phyloP scores from a whole-genome alignment of 2,888 invertebrate species.

The Coecobrya sp. region DNA sequence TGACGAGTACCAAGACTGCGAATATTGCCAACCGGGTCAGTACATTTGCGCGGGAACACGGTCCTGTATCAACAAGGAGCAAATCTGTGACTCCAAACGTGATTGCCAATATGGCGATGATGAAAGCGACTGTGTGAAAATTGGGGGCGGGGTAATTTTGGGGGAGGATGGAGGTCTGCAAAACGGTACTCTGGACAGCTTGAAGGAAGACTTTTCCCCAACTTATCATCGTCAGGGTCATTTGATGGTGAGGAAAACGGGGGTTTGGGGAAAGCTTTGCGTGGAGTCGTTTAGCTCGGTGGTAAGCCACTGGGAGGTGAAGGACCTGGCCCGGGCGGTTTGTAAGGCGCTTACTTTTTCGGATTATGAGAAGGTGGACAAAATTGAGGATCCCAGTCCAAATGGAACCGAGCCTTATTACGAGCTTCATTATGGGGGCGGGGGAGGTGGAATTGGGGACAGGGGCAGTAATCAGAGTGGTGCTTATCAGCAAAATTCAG shows the following conservation, averaged over 20 bases:
- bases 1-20: slow-evolving; percentile 93
- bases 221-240: slow-evolving; percentile 89
- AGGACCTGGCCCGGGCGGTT: slow-evolving; percentile 92
- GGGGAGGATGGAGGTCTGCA: slow-evolving; percentile 94
- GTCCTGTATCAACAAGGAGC: slow-evolving; percentile 89
- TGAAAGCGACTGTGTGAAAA: slow-evolving; percentile 92
- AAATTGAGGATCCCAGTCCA: slow-evolving; percentile 79
- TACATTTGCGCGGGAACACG: slow-evolving; percentile 93
- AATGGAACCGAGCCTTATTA: slow-evolving; percentile 83
- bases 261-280: slow-evolving; percentile 93
- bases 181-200: slow-evolving; percentile 87
- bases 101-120: slow-evolving; percentile 93
- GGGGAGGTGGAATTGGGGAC: too few relatives aligned
- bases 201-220: slow-evolving; percentile 84
- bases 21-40: slow-evolving; percentile 89
- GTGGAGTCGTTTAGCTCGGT: slow-evolving; percentile 91
- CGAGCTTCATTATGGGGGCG: slow-evolving; percentile 83
- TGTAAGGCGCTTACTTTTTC: slow-evolving; percentile 93
- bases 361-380: slow-evolving; percentile 87
- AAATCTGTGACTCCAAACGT: slow-evolving; percentile 87
- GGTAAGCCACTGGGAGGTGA: slow-evolving; percentile 90
- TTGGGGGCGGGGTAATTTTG: slow-evolving; percentile 87
- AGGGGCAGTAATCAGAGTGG: too few relatives aligned
- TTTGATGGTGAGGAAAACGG: slow-evolving; percentile 92
- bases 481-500: slow-evolving; percentile 57